These are phyloP conservation scores for Philereme transversata DNA, from an alignment of 2,888 invertebrate species.

Conservation along the genomic window DNA sequence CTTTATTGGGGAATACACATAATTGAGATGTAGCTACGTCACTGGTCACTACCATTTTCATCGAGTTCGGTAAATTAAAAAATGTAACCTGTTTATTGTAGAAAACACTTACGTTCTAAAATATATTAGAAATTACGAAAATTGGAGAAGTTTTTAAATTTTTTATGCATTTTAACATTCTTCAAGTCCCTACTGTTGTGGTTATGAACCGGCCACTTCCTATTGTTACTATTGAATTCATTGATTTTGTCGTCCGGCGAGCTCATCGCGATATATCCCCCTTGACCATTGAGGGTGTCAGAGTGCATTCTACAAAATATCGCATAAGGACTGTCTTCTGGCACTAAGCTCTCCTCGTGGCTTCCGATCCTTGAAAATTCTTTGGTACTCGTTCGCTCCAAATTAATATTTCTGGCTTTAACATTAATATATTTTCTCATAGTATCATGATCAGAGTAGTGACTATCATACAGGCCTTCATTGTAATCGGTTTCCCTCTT, in stretches of 20 bases:
- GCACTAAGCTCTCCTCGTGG: conserved; percentile 45
- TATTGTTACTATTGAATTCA: conserved; percentile 22
- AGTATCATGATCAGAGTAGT: conserved; percentile 42
- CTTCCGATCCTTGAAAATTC: conserved; percentile 44
- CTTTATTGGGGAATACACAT: too few relatives aligned
- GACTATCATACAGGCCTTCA: conserved; percentile 40
- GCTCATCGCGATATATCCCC: conserved; percentile 37
- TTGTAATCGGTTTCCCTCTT: conserved; percentile 40
- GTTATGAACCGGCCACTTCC: conserved; percentile 15
- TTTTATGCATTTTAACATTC: conserved; percentile 28
- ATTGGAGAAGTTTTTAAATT: conserved; percentile 29
- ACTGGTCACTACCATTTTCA: too few relatives aligned
- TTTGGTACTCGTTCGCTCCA: conserved; percentile 30
- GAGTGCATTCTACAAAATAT: conserved; percentile 62
- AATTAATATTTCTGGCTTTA: conserved; percentile 42
- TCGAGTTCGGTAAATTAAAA: too few relatives aligned
- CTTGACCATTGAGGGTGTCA: conserved; percentile 45
- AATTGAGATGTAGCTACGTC: too few relatives aligned
- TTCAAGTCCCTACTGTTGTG: not conserved
- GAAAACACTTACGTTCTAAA: not conserved
- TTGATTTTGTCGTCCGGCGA: conserved; percentile 37
- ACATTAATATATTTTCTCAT: conserved; percentile 50
- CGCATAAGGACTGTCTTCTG: conserved; percentile 55
- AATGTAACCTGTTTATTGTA: not conserved
- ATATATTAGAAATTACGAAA: conserved; percentile 4